Conservation (phyloP, 2,888 invertebrate species). For the Zhuqinia jingwanae region DNA sequence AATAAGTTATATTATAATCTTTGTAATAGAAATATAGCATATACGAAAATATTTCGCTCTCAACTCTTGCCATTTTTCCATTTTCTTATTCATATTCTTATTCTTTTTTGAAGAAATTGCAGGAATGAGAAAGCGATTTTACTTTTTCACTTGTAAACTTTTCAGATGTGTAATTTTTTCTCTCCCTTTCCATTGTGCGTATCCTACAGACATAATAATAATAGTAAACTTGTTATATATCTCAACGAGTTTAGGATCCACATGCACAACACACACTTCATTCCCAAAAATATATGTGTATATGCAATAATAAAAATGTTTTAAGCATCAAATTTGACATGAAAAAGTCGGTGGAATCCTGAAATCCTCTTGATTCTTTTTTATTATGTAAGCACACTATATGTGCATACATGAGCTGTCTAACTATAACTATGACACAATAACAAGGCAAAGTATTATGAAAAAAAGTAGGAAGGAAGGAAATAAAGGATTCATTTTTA, state of each 20-base stretch:
- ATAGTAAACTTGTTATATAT: no score
- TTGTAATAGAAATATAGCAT: neutral
- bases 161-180: neutral
- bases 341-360: slow-evolving; percentile 9
- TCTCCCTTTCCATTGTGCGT: neutral
- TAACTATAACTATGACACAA: slow-evolving; percentile 49
- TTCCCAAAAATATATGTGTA: no score
- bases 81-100: neutral
- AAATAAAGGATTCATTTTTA: slow-evolving; percentile 44
- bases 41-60: slow-evolving; percentile 32
- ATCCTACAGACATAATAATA: no score
- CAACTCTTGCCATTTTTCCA: slow-evolving; percentile 31
- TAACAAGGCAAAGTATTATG: neutral
- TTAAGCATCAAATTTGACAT: slow-evolving; percentile 35
- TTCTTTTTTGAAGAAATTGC: slow-evolving; percentile 8
- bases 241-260: no score
- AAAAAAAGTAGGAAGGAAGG: neutral
- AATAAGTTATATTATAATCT: neutral
- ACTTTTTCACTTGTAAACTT: slow-evolving; percentile 26
- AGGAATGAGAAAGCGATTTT: neutral
- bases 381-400: neutral
- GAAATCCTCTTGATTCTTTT: neutral
- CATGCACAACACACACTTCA: no score
- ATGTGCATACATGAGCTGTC: no score
- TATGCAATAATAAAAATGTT: no score